Evolutionary conservation across 2,888 invertebrate species (phyloP).

Genomic region (Nephrocerus scutellatus): DNA sequence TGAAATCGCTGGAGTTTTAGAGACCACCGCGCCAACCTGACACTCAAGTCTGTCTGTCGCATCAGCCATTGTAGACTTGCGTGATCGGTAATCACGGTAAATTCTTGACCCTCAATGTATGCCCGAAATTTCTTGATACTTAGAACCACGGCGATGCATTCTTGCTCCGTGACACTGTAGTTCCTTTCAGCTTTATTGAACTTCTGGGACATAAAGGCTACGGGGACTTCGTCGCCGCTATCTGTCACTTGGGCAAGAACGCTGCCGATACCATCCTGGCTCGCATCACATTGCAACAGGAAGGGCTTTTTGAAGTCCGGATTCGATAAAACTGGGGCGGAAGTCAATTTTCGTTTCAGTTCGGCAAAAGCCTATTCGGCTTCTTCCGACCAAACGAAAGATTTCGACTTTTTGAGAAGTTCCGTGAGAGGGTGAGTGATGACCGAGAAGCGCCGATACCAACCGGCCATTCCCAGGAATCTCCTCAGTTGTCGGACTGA

Average conservation of each 20-base stretch:
- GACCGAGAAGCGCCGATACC: slow-evolving; percentile 7
- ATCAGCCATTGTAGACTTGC: slow-evolving; percentile 9
- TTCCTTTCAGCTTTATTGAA: slow-evolving; percentile 5
- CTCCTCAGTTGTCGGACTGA: slow-evolving; percentile 2
- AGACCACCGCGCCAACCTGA: slow-evolving; percentile 7
- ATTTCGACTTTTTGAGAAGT: not conserved
- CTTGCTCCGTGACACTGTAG: slow-evolving; percentile 8
- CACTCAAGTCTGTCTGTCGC: slow-evolving; percentile 8
- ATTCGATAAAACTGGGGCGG: not conserved
- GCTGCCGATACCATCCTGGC: slow-evolving; percentile 4
- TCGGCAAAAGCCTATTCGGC: not conserved
- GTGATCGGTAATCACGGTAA: slow-evolving; percentile 5
- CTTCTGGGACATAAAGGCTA: slow-evolving; percentile 2
- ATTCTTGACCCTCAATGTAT: slow-evolving; percentile 3
- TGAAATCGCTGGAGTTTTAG: slow-evolving; percentile 4
- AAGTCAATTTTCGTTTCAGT: not conserved
- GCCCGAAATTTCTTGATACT: slow-evolving; percentile 6
- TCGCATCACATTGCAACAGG: slow-evolving; percentile 1
- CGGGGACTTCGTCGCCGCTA: slow-evolving; percentile 3
- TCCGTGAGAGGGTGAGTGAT: not conserved
- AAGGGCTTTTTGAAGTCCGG: slow-evolving; percentile 2
- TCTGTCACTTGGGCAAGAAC: slow-evolving; percentile 4
- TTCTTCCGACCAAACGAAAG: slow-evolving; percentile 1
- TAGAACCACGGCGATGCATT: slow-evolving; percentile 3
- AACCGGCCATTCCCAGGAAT: slow-evolving; percentile 7